A percentile compares a stretch with the other conserved stretches of the same genome.
phyloP scores from a whole-genome alignment of 2,797 vertebrate species.

The Acestrorhynchus altus region DNA sequence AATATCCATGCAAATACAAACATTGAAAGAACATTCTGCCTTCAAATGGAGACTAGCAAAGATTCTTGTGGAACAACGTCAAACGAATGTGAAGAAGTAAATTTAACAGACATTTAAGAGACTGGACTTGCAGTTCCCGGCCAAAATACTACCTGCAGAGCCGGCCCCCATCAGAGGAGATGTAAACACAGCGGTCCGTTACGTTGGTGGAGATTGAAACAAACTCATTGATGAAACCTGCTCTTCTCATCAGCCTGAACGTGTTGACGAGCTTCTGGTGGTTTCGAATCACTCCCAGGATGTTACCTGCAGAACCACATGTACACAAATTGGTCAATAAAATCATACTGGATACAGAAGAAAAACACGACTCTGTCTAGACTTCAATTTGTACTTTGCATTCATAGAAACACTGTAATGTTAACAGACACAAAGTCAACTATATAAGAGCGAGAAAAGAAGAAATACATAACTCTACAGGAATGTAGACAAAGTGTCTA shows the following conservation, averaged over 20 bases:
- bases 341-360: neutral
- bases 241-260: conserved; percentile 95
- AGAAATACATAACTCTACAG: neutral
- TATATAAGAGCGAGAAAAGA: neutral
- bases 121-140: neutral
- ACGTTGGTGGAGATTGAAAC: conserved; percentile 98
- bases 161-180: conserved; percentile 96
- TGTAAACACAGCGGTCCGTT: conserved; percentile 95
- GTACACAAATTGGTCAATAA: neutral
- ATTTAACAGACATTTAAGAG: neutral
- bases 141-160: conserved; percentile 86
- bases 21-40: no score
- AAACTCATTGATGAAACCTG: conserved; percentile 97
- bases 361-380: neutral
- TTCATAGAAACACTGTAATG: no score
- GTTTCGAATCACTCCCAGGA: conserved; percentile 94
- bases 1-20: no score
- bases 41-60: no score
- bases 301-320: conserved; percentile 83
- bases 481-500: neutral
- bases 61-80: no score
- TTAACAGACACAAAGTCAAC: neutral
- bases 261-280: conserved; percentile 92
- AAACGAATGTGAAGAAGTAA: no score
- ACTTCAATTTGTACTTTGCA: no score